These are phyloP conservation scores for Eupelmus urozonus DNA, from an alignment of 2,888 invertebrate species.

Conservation along the genomic window DNA sequence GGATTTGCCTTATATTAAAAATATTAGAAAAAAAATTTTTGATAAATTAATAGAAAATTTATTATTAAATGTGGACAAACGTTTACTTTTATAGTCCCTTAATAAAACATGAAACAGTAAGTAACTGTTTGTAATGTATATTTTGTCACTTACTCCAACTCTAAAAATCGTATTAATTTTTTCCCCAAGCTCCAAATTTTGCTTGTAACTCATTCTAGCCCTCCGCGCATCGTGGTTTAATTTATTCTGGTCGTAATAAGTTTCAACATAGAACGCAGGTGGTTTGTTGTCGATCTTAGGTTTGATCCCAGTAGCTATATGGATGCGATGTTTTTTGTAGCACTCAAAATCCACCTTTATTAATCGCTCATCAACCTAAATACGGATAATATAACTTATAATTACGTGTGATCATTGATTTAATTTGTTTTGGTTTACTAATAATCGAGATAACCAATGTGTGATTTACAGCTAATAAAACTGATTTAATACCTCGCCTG, in stretches of 20 bases:
- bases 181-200: constrained; percentile 81
- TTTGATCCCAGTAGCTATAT: constrained; percentile 53
- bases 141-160: constrained; percentile 79
- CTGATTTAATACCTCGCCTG: constrained; percentile 57
- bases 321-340: constrained; percentile 58
- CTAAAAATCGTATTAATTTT: constrained; percentile 81
- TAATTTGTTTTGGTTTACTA: not conserved
- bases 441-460: not conserved
- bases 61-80: not conserved
- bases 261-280: constrained; percentile 79
- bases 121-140: constrained; percentile 49
- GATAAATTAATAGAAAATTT: not conserved
- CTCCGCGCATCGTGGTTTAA: constrained; percentile 74
- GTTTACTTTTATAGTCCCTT: not conserved
- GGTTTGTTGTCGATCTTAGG: constrained; percentile 78
- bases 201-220: constrained; percentile 77
- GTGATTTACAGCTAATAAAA: not conserved
- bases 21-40: too few relatives aligned
- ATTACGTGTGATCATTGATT: too few relatives aligned
- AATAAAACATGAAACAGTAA: not conserved
- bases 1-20: too few relatives aligned
- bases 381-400: not conserved
- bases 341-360: constrained; percentile 50
- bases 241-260: constrained; percentile 78
- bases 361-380: not conserved